Conservation (phyloP, 2,797 vertebrate species). For the Cercopithecus diana region DNA sequence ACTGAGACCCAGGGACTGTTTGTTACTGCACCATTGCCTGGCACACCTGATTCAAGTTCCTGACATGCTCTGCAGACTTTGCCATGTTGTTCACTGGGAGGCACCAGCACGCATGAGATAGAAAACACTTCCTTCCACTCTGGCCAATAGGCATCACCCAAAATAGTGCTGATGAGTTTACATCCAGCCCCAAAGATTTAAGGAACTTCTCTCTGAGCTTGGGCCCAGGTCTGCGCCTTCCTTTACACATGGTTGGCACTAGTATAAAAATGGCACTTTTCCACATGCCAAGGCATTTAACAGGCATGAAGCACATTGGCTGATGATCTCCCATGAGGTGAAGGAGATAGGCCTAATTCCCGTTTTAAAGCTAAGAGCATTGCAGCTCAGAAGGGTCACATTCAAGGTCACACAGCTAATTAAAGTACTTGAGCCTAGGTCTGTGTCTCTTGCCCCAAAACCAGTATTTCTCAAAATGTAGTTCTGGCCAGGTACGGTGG, state of each 20-base stretch:
- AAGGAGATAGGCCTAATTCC: neutral
- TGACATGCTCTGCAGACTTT: fast-evolving
- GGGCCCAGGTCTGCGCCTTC: neutral
- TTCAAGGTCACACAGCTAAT: neutral
- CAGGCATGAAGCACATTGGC: neutral
- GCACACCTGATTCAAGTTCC: neutral
- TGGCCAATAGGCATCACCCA: neutral
- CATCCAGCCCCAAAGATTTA: neutral
- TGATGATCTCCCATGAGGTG: fast-evolving
- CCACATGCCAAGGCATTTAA: neutral
- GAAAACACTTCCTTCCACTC: neutral
- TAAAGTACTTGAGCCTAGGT: neutral
- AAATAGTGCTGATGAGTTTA: neutral
- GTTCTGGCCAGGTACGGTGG: neutral
- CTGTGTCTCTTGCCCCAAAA: neutral
- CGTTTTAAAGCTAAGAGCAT: neutral
- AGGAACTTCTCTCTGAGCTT: neutral
- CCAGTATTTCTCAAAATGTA: neutral
- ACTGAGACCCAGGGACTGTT: neutral
- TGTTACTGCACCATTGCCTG: neutral
- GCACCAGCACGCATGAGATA: neutral
- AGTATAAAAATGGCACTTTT: neutral
- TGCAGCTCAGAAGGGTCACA: neutral
- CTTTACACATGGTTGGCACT: neutral
- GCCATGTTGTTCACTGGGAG: neutral